phyloP scores from a whole-genome alignment of 2,888 invertebrate species.

The Sceliomorpha sp. region DNA sequence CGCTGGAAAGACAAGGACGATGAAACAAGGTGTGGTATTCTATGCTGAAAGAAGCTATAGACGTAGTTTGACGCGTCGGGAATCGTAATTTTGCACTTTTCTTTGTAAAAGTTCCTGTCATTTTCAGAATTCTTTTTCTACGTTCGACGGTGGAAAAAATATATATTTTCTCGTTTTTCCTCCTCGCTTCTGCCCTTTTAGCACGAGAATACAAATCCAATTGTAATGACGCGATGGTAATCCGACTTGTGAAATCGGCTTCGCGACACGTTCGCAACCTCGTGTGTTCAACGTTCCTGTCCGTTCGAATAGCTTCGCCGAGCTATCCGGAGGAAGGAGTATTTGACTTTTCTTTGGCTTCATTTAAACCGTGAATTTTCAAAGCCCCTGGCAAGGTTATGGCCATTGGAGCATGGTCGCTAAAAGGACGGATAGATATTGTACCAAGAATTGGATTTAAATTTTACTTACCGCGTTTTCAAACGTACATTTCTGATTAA shows the following conservation, averaged over 20 bases:
- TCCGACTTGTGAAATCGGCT: slow-evolving; percentile 46
- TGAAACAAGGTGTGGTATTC: too few relatives aligned
- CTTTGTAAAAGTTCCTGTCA: too few relatives aligned
- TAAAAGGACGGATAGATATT: slow-evolving; percentile 24
- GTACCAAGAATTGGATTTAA: too few relatives aligned
- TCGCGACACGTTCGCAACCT: slow-evolving; percentile 36
- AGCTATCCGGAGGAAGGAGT: slow-evolving; percentile 7
- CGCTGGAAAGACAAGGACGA: too few relatives aligned
- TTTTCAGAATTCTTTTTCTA: too few relatives aligned
- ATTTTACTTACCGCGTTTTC: too few relatives aligned
- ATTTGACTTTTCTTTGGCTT: slow-evolving; percentile 45
- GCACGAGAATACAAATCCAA: slow-evolving; percentile 26
- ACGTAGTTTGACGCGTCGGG: too few relatives aligned
- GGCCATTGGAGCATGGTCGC: slow-evolving; percentile 71
- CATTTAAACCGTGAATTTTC: slow-evolving; percentile 52
- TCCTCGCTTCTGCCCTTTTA: neutral
- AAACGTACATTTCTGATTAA: too few relatives aligned
- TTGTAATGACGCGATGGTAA: slow-evolving; percentile 45
- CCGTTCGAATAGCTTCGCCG: neutral
- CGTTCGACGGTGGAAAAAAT: too few relatives aligned
- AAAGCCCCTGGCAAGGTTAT: slow-evolving; percentile 69
- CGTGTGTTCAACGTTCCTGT: slow-evolving; percentile 18
- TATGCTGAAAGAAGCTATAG: too few relatives aligned
- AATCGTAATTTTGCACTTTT: too few relatives aligned
- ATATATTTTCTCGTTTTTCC: too few relatives aligned